phyloP scores from a whole-genome alignment of 2,113 vertebrate genomes.

The Salvelinus fontinalis region DNA sequence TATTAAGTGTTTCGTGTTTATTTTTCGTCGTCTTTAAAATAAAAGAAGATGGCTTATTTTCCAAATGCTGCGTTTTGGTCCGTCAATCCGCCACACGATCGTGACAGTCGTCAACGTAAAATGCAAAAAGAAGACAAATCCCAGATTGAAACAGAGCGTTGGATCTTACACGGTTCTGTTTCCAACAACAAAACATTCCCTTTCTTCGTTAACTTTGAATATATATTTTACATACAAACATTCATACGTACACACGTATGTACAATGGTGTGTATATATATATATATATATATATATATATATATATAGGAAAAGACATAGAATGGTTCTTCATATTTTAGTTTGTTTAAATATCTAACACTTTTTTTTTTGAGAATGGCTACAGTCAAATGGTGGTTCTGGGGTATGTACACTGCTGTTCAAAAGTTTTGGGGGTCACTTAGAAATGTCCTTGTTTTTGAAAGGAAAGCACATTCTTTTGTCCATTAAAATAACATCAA shows the following conservation, averaged over 20 bases:
- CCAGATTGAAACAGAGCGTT: slow-evolving; percentile 47
- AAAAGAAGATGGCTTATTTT: no score
- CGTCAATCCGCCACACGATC: no score
- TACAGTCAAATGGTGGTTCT: neutral
- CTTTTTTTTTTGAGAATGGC: slow-evolving; percentile 14
- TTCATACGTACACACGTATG: slow-evolving; percentile 48
- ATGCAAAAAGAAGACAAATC: slow-evolving; percentile 25
- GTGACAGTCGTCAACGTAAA: slow-evolving; percentile 26
- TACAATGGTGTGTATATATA: no score
- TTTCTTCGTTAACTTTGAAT: slow-evolving; percentile 74
- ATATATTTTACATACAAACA: slow-evolving; percentile 59
- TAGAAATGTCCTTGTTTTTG: no score
- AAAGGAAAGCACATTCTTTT: no score
- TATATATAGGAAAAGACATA: slow-evolving; percentile 31
- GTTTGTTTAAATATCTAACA: slow-evolving; percentile 34
- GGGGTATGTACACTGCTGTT: neutral
- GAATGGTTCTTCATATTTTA: slow-evolving; percentile 6
- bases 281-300: no score
- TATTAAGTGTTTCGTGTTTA: no score
- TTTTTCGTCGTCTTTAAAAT: no score
- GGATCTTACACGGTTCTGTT: slow-evolving; percentile 44
- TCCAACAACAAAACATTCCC: slow-evolving; percentile 64
- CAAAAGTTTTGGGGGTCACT: no score
- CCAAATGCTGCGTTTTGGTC: no score
- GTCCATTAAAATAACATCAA: no score